These are phyloP conservation scores for Penelope pileata DNA, from an alignment of 2,113 vertebrate genomes.

Conservation along the genomic window DNA sequence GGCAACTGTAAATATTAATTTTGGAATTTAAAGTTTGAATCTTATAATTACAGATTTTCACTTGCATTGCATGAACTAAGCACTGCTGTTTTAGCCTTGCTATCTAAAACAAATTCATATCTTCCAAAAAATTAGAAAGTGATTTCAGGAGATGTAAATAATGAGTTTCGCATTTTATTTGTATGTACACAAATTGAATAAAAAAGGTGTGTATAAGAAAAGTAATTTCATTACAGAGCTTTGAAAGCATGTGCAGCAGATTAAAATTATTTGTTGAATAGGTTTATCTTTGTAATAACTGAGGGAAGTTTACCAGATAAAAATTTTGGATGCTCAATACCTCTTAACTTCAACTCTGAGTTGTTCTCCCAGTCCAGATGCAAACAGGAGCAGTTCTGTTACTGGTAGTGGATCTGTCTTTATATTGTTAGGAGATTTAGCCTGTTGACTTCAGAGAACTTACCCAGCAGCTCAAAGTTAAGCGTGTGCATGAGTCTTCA, in stretches of 20 bases:
- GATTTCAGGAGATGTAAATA: neutral
- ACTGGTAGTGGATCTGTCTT: neutral
- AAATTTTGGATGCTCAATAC: neutral
- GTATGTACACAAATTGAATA: neutral
- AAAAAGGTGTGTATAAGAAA: neutral
- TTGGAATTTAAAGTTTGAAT: neutral
- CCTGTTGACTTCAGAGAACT: conserved; percentile 19
- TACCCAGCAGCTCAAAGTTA: conserved; percentile 15
- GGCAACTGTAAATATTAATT: neutral
- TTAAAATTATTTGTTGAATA: neutral
- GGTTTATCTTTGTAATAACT: neutral
- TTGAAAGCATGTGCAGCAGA: neutral
- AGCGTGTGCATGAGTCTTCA: conserved; percentile 15
- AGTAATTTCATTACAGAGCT: neutral
- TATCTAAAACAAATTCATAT: neutral
- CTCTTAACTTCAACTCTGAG: neutral
- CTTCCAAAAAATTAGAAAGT: neutral
- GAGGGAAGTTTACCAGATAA: neutral
- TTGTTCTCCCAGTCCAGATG: neutral
- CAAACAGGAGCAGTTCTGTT: neutral
- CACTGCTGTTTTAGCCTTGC: neutral
- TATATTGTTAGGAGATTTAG: neutral
- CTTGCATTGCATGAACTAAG: neutral
- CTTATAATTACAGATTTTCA: neutral
- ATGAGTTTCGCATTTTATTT: neutral